Conservation (phyloP, 2,113 vertebrate genomes). For the Serilophus lunatus region DNA sequence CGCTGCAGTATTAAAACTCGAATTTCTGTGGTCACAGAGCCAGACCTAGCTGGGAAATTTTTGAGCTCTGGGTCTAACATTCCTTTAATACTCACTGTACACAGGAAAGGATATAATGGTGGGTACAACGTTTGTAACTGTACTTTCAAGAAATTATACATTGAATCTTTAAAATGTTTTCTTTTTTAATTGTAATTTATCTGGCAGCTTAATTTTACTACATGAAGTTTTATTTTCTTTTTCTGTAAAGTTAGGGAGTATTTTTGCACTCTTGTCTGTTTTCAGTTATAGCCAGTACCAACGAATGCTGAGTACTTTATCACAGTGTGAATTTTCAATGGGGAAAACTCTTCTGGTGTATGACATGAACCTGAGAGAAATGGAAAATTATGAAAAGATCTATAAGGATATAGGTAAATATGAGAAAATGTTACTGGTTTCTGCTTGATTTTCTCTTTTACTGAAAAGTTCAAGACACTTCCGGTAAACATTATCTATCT, state of each 20-base stretch:
- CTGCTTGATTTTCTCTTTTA: neutral
- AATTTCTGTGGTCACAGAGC: neutral
- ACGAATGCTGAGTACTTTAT: constrained; percentile 90
- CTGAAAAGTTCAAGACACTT: neutral
- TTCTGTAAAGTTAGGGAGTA: neutral
- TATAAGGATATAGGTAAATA: constrained; percentile 91
- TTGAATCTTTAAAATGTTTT: neutral
- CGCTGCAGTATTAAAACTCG: neutral
- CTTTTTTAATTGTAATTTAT: neutral
- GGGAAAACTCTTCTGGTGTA: constrained; percentile 96
- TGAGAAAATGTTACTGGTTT: neutral
- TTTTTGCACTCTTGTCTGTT: neutral
- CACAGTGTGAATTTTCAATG: constrained; percentile 98
- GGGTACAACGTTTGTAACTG: neutral
- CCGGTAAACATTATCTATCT: neutral
- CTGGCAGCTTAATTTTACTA: neutral
- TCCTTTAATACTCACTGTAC: neutral
- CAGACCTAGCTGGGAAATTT: neutral
- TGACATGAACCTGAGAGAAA: constrained; percentile 97
- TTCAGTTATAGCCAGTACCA: constrained; percentile 92
- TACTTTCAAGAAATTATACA: neutral
- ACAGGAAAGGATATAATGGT: neutral
- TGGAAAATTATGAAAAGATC: constrained; percentile 98
- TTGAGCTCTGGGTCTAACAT: neutral
- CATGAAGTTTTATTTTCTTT: neutral